These are phyloP conservation scores for Neoaliturus tenellus DNA, from an alignment of 2,888 invertebrate species.

Conservation along the genomic window DNA sequence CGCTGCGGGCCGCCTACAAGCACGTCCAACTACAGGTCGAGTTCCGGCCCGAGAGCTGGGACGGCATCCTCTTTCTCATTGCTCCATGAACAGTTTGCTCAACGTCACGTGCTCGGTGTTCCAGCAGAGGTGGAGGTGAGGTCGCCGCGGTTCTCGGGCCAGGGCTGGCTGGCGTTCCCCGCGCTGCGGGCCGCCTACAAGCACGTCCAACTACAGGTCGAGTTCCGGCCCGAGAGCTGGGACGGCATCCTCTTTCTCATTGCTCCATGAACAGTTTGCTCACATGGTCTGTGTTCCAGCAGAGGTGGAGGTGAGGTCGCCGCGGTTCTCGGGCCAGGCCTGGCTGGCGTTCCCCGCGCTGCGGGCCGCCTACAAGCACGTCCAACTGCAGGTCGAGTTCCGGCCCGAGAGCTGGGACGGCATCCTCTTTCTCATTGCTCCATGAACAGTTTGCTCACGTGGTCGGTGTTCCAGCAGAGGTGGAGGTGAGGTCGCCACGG, in stretches of 20 bases:
- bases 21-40: conserved; percentile 88
- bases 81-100: too few relatives aligned
- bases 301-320: conserved; percentile 85
- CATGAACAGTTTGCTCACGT: not conserved
- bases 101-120: not conserved
- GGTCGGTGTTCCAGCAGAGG: conserved; percentile 74
- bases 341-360: conserved; percentile 93
- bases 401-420: conserved; percentile 91
- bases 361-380: conserved; percentile 93
- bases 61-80: conserved; percentile 74
- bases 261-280: conserved; percentile 60
- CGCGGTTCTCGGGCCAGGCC: conserved; percentile 88
- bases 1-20: conserved; percentile 92
- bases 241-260: conserved; percentile 82
- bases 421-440: conserved; percentile 86
- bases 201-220: conserved; percentile 86
- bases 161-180: conserved; percentile 91
- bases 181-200: conserved; percentile 93
- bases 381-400: conserved; percentile 86
- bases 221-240: conserved; percentile 85
- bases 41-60: conserved; percentile 64
- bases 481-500: conserved; percentile 84
- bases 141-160: conserved; percentile 88
- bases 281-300: conserved; percentile 62
- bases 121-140: conserved; percentile 81